A percentile compares a stretch with the other conserved stretches of the same genome.
These are phyloP conservation scores for Therioaphis trifolii DNA, from an alignment of 2,888 invertebrate genomes.

Conservation along the genomic window DNA sequence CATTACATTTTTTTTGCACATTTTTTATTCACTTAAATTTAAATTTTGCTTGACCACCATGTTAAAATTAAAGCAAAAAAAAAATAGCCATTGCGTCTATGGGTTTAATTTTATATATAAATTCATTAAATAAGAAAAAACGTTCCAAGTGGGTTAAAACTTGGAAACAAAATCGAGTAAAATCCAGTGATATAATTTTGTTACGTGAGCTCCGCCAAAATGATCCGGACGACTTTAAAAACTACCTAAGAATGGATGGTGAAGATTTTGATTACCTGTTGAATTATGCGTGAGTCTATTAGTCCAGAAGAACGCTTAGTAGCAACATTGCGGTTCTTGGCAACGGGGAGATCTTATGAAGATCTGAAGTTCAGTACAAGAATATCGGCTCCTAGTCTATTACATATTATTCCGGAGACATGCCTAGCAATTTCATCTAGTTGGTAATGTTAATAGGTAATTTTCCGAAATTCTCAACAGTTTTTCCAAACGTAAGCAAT, in stretches of 20 bases:
- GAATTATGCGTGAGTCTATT: neutral
- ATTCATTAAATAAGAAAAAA: slow-evolving; percentile 25
- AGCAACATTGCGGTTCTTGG: neutral
- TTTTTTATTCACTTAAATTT: too few species aligned
- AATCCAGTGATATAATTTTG: neutral
- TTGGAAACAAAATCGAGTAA: neutral
- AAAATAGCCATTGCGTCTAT: neutral
- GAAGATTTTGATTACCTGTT: neutral
- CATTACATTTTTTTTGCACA: too few species aligned
- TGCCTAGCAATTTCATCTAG: neutral
- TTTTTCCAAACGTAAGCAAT: too few species aligned
- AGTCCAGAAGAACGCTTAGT: neutral
- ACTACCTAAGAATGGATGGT: slow-evolving; percentile 11
- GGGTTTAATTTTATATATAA: neutral
- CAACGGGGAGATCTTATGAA: slow-evolving; percentile 3
- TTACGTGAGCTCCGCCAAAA: neutral
- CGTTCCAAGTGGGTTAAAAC: slow-evolving; percentile 1
- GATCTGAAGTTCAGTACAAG: neutral
- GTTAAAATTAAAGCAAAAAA: slow-evolving; percentile 11
- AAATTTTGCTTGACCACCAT: neutral
- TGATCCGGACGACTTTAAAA: slow-evolving; percentile 27
- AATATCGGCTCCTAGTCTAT: neutral
- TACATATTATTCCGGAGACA: neutral
- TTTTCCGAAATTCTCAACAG: too few species aligned
- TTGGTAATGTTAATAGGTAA: too few species aligned